Base-by-base conservation (phyloP, 2,888 invertebrate genomes). In the Helobdella robusta region DNA sequence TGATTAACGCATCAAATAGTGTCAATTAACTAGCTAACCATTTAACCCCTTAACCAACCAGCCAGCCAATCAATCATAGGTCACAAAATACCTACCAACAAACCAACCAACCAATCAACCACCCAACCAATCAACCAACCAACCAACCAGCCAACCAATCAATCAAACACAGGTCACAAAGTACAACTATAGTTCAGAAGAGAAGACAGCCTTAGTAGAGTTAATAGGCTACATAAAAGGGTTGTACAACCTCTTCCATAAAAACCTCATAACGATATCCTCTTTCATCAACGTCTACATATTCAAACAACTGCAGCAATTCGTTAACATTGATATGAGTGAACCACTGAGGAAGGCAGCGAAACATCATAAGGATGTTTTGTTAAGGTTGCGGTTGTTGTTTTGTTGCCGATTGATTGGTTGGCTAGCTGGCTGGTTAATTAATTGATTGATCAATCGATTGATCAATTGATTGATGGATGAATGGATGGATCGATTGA, bases 181-280 rank as follows among this genome's bases (percentile, higher is more conserved):
- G 18, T 98, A 97, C 82, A 98, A 98, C 81, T 98, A 97, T 79
- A 89, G 88, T 0, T 88, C 89, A 0, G 93, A 92, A 74, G 97
- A 98, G 81, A 98, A 98, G 77, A 91, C 91, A 81, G 94, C 95
- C 0, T 82, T 98, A 73, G 93, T 97, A 69, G 95, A 98, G 82
- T 91, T 95, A 28, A 93, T 98, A 72, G 93, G 95, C 0, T 95
- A 97, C 93, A 94, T 98, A 73, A 98, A 98, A 80, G 94, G 95
- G 0, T 83, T 98, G 1, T 97, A 98, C 80, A 68, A 73, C 91
- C 30, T 82, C 93, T 60, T 91, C 95, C 89, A 91, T 0, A 84
- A 92, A 50, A 93, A 97, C 86, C 94, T 97, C 82, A 89, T 91
- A 0, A 91, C 93, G n/a, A 87, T 92, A 73, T 87, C 88, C 62